phyloP scores from a whole-genome alignment of 2,888 invertebrate species.

The Anodontia alba region DNA sequence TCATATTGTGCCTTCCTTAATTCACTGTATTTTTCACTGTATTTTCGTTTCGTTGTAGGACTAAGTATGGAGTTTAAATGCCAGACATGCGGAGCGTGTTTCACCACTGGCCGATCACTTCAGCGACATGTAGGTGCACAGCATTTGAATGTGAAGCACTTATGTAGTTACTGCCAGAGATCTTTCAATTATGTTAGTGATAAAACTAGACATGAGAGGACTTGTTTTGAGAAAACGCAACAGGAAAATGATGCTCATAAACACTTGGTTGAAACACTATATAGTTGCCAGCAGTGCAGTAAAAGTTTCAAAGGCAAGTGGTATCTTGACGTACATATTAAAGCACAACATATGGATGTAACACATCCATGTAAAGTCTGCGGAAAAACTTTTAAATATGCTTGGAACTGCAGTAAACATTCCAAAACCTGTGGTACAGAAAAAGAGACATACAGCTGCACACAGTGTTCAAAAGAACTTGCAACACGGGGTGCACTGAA shows the following conservation, averaged over 20 bases:
- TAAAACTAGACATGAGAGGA: not conserved
- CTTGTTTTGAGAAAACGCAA: no score
- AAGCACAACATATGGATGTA: no score
- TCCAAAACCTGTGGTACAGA: no score
- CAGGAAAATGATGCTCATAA: not conserved
- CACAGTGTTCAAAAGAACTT: not conserved
- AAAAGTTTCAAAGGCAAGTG: no score
- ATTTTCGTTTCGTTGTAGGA: no score
- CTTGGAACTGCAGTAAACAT: no score
- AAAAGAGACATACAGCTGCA: not conserved
- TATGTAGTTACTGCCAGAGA: not conserved
- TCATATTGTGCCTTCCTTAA: no score
- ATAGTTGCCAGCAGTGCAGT: no score
- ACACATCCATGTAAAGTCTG: no score
- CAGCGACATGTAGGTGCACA: not conserved
- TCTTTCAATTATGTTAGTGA: not conserved
- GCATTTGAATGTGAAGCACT: not conserved
- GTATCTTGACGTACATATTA: no score
- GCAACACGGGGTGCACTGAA: not conserved
- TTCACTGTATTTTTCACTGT: no score
- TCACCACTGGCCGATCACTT: not conserved
- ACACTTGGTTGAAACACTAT: not conserved
- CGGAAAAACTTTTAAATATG: no score
- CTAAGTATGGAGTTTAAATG: not conserved
- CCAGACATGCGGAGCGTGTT: not conserved